A percentile compares a stretch with the other conserved stretches of the same genome.
Conservation (phyloP, 1,140 invertebrate species). For the Antheraea pernyi region DNA sequence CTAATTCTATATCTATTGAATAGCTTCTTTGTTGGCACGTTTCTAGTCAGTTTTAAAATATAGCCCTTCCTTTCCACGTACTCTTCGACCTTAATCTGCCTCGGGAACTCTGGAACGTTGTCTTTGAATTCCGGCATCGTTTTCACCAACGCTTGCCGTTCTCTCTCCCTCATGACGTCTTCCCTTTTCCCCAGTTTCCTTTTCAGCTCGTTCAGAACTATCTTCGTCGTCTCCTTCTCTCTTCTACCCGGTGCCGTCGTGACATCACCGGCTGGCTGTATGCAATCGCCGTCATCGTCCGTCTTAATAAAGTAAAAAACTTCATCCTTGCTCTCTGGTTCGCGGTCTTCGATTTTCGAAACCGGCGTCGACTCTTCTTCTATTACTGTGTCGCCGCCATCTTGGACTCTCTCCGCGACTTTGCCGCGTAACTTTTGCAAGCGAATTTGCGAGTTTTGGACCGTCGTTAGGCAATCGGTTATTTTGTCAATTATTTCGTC, state of each 20-base stretch:
- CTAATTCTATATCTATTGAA: constrained; percentile 37
- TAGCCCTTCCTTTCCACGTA: constrained; percentile 47
- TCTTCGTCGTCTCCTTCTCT: constrained; percentile 57
- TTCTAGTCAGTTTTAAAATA: constrained; percentile 43
- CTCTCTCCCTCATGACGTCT: constrained; percentile 71
- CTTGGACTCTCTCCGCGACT: constrained; percentile 27
- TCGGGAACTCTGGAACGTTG: constrained; percentile 64
- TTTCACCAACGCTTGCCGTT: constrained; percentile 67
- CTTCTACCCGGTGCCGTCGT: constrained; percentile 58
- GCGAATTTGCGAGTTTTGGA: constrained; percentile 60
- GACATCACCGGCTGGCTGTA: constrained; percentile 43
- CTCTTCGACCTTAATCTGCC: constrained; percentile 64
- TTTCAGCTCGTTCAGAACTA: constrained; percentile 62
- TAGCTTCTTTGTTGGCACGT: constrained; percentile 15
- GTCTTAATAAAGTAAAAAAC: constrained; percentile 72
- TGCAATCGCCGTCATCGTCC: constrained; percentile 46
- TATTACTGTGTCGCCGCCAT: constrained; percentile 11
- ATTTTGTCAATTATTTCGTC: constrained; percentile 59
- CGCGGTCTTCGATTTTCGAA: constrained; percentile 57
- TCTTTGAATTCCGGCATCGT: constrained; percentile 70
- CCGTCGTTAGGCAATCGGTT: constrained; percentile 48
- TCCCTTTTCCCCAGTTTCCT: constrained; percentile 71
- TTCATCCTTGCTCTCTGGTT: constrained; percentile 60
- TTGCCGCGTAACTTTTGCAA: constrained; percentile 52
- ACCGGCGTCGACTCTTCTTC: constrained; percentile 32